Evolutionary conservation across 2,888 invertebrate species (phyloP), one percentile per base, ranked within the genome.

Genomic region (Argyresthia goedartella): DNA sequence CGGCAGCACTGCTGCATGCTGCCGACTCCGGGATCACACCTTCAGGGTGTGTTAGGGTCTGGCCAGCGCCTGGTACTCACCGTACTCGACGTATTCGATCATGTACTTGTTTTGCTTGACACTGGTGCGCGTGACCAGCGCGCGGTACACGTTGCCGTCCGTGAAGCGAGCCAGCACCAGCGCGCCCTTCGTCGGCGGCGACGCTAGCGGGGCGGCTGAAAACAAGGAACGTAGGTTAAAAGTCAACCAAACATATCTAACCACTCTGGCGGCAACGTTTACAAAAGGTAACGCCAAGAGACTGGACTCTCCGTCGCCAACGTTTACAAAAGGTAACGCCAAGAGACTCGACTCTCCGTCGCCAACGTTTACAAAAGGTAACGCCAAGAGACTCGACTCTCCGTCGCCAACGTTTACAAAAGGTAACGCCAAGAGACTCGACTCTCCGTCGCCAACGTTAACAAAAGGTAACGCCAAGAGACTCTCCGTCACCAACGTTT

Each of bases 31-130:
- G n/a, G n/a, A n/a, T n/a, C n/a, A n/a, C n/a, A n/a, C n/a, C n/a
- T n/a, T n/a, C 10, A 39, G 39, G n/a, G 39, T 25, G 4, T 39
- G 8, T n/a, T n/a, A n/a, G 10, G n/a, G 39, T 11, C 39, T 39
- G 8, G 8, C 8, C 8, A n/a, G 10, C 2, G 39, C 3, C 39
- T 39, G 8, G 39, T n/a, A 25, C 81, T 71, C 8, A 81, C 85
- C 85, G 54, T 64, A 80, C 47, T 85, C 85, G 0, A 80, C 57
- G 44, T 76, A 81, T 54, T 85, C 81, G 1, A 85, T 57, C 49
- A 73, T 59, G 34, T 79, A 85, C 25, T 76, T 79, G 58, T 79
- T 72, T 55, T 62, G 61, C 1, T 63, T 63, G 0, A 72, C 65
- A 51, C 65, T 81, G 16, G 75, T 73, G 0, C 82, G 65, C 1